Conservation (phyloP, 2,888 invertebrate genomes). For the Apamea sordens region DNA sequence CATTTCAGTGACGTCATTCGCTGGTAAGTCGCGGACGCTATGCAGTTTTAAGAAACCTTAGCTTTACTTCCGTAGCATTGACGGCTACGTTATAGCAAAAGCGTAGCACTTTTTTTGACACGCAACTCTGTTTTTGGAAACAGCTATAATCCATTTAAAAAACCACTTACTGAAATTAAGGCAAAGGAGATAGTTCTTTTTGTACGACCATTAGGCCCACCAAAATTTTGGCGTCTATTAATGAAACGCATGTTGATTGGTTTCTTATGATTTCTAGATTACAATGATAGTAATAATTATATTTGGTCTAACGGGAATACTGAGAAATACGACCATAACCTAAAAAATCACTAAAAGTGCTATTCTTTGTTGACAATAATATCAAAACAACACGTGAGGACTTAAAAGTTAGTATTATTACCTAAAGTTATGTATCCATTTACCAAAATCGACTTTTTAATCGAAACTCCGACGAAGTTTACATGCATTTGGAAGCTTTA, state of each 20-base stretch:
- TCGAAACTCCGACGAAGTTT: neutral
- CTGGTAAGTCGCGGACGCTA: neutral
- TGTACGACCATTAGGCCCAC: neutral
- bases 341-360: neutral
- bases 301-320: neutral
- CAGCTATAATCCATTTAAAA: neutral
- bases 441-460: neutral
- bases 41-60: neutral
- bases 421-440: neutral
- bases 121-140: neutral
- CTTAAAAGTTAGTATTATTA: neutral
- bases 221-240: neutral
- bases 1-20: neutral
- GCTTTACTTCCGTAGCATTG: neutral
- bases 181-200: neutral
- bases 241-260: neutral
- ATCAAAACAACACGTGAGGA: neutral
- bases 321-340: neutral
- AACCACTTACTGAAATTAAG: neutral
- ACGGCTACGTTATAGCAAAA: slow-evolving; percentile 6
- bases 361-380: neutral
- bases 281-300: neutral
- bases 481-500: neutral
- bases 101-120: slow-evolving; percentile 1
- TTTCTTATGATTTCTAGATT: neutral